Conservation (phyloP, 2,888 invertebrate genomes). For the Siphlonurus alternatus region DNA sequence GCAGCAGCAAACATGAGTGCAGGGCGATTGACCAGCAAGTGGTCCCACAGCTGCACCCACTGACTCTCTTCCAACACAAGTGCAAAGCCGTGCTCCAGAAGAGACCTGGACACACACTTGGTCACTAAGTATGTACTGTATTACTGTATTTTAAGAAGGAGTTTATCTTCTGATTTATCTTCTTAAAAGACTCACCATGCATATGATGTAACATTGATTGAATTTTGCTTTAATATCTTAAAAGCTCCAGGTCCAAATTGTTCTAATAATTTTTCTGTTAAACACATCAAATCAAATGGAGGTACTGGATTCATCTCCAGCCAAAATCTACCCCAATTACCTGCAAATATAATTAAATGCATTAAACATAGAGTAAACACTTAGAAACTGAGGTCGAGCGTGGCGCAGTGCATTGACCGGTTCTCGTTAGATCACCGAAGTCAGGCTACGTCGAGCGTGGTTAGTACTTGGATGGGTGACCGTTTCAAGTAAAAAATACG, state of each 20-base stretch:
- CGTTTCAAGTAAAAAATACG: too few species aligned
- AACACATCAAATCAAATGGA: not conserved
- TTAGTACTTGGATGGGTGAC: too few species aligned
- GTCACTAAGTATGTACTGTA: too few species aligned
- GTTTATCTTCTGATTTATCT: not conserved
- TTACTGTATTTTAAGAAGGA: not conserved
- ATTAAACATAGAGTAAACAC: not conserved
- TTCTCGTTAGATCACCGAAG: too few species aligned
- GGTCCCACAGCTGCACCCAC: not conserved
- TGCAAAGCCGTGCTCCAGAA: not conserved
- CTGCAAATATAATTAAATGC: not conserved
- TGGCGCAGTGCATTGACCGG: too few species aligned
- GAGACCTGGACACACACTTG: not conserved
- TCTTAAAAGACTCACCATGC: not conserved
- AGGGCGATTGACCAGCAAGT: not conserved
- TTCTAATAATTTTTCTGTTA: not conserved
- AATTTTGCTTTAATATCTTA: not conserved
- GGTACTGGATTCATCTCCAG: not conserved
- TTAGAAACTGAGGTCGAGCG: not conserved
- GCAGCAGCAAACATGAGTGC: not conserved
- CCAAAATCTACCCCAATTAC: not conserved
- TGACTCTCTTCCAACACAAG: not conserved
- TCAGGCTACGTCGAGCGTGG: too few species aligned
- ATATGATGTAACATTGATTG: not conserved
- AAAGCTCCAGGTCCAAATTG: not conserved